These are phyloP conservation scores for Saguinus imperator DNA, from an alignment of 2,113 vertebrate genomes.

Conservation along the genomic window DNA sequence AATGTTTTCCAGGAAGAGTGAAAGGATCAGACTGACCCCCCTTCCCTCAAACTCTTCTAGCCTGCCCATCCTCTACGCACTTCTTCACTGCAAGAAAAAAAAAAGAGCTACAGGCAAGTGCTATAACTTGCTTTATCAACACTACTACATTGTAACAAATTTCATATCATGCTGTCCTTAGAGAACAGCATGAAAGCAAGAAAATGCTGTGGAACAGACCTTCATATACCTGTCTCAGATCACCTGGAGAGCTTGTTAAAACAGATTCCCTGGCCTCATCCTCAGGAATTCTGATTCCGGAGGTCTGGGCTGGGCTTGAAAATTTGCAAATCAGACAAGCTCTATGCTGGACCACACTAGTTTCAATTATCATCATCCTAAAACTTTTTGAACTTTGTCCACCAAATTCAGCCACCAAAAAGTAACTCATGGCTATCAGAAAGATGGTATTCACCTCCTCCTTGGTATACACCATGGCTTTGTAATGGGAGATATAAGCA, in stretches of 20 bases:
- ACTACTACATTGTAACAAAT: not conserved
- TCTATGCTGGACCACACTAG: not conserved
- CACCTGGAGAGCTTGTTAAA: not conserved
- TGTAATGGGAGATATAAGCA: conserved; percentile 11
- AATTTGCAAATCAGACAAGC: not conserved
- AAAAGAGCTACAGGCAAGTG: not conserved
- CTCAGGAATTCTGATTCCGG: not conserved
- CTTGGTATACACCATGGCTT: not conserved
- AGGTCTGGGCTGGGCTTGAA: not conserved
- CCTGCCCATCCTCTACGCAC: not conserved
- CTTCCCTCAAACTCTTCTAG: not conserved
- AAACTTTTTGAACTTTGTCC: not conserved
- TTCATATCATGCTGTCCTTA: not conserved
- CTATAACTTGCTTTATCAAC: not conserved
- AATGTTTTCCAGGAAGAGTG: not conserved
- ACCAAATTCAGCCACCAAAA: conserved; percentile 5
- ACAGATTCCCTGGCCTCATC: not conserved
- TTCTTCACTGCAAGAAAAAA: not conserved
- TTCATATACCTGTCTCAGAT: not conserved
- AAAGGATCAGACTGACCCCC: not conserved
- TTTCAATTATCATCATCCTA: conserved; percentile 24
- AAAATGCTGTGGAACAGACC: not conserved
- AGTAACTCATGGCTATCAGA: not conserved
- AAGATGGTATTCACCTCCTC: not conserved
- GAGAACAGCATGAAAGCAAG: not conserved